Base-by-base conservation (phyloP, 30 jellyfish, hydroid and myxozoan genomes). In the Rhopilema esculentum region DNA sequence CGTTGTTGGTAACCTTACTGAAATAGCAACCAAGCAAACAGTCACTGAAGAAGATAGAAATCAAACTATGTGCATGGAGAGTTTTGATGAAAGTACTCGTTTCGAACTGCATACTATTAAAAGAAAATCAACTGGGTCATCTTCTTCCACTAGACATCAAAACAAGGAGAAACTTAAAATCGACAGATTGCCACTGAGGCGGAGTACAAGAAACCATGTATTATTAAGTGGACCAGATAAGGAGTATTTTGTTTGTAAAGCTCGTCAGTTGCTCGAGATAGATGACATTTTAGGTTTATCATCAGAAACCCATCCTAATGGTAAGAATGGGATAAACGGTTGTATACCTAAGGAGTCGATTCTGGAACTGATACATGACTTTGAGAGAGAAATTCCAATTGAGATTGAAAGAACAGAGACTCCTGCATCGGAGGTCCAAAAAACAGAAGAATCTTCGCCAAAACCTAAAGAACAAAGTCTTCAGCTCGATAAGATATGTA, bases 381-480 rank as follows among this genome's bases (percentile, higher is more conserved):
- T 81, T 32, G 75, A 81, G 76, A 40, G 64, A 1, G 75, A 81
- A 23, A 81, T 81, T 27, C 91, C 91, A 6, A 48, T 81, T 49
- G 75, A 40, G 4, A 73, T 75, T 15, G 63, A 23, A 40, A 23
- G 86, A 69, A 1, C 49, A 18, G 69, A 31, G 57, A 67, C 21
- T 18, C 12, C 32, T 32, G 69, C 57, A 25, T 31, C 30, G 79
- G 23, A 68, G 24, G 33, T 24, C 23, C 21, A 26, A 26, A 30
- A 68, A 40, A 6, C 49, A 1, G 49, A 19, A 40, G 33, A 9
- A 49, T 9, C 24, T 24, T 6, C 12, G 12, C 57, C 57, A 12
- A 12, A 40, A 6, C 57, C 9, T 40, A 40, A 40, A 40, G 57
- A 40, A 40, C 9, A 40, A 12, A 12, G 57, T 2, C 12, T 40